A percentile compares a stretch with the other conserved stretches of the same genome.
phyloP scores from a whole-genome alignment of 1,140 invertebrate species.

The Brachionus paranguensis region DNA sequence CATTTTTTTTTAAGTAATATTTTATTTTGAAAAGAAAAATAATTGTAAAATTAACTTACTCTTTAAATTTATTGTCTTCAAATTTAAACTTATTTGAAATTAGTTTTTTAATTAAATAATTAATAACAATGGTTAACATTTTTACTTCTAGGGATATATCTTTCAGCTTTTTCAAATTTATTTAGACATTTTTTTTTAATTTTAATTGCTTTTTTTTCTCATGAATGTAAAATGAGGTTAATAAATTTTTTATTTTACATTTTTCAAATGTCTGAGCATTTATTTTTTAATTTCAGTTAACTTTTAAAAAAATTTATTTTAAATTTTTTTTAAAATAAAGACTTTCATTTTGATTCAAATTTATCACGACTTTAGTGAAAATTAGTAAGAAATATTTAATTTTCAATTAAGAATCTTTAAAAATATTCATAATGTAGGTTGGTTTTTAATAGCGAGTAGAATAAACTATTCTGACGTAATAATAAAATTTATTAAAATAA shows the following conservation, averaged over 20 bases:
- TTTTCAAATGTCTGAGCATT: neutral
- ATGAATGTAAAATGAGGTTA: neutral
- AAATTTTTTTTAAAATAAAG: neutral
- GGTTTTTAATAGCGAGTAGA: neutral
- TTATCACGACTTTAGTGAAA: neutral
- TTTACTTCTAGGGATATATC: neutral
- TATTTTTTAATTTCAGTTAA: neutral
- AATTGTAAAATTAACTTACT: too few species aligned
- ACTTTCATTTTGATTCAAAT: neutral
- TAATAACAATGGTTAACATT: neutral
- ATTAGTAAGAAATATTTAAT: neutral
- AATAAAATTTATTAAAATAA: neutral
- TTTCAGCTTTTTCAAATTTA: neutral
- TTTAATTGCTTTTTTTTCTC: neutral
- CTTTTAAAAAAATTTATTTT: neutral
- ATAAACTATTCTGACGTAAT: neutral
- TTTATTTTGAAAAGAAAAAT: too few species aligned
- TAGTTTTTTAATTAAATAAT: neutral
- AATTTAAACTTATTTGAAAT: neutral
- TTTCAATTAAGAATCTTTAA: neutral
- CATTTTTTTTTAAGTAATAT: too few species aligned
- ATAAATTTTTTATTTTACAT: neutral
- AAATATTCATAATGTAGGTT: neutral
- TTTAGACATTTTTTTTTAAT: neutral
- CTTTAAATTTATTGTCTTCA: neutral